Evolutionary conservation across 2,888 invertebrate species (phyloP).

Genomic region (Cephus rjabovi): DNA sequence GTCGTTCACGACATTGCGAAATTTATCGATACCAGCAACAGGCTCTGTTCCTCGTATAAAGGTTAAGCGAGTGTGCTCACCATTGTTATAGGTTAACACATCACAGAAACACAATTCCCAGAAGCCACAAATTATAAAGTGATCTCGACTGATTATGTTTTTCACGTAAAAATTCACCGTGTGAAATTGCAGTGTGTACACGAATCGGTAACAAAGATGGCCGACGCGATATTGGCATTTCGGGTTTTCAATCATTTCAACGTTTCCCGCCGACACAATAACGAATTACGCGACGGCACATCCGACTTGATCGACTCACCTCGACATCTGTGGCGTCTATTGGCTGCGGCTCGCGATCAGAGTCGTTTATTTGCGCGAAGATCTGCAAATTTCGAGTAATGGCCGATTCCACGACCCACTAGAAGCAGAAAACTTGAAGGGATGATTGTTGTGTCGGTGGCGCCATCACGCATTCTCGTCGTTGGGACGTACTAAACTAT

Average conservation of each 20-base stretch:
- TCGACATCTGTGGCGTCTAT: slow-evolving; percentile 29
- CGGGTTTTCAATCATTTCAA: slow-evolving; percentile 4
- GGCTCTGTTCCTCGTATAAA: neutral
- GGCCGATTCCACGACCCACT: slow-evolving; percentile 50
- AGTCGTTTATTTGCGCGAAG: slow-evolving; percentile 29
- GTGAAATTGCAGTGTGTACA: slow-evolving; percentile 31
- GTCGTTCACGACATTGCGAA: neutral
- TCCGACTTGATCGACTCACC: slow-evolving; percentile 26
- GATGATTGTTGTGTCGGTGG: slow-evolving; percentile 37
- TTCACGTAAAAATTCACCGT: neutral
- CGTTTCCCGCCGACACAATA: slow-evolving; percentile 20
- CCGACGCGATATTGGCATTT: slow-evolving; percentile 45
- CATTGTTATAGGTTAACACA: neutral
- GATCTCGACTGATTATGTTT: neutral
- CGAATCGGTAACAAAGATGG: slow-evolving; percentile 58
- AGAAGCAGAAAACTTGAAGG: slow-evolving; percentile 47
- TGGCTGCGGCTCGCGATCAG: slow-evolving; percentile 6
- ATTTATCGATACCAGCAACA: neutral
- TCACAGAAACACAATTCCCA: neutral
- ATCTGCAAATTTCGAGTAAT: slow-evolving; percentile 41
- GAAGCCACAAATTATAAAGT: neutral
- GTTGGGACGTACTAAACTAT: neutral
- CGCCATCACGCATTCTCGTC: slow-evolving; percentile 40
- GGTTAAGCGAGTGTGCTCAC: neutral
- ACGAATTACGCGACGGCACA: slow-evolving; percentile 12